Evolutionary conservation across 2,888 invertebrate genomes (phyloP).

Genomic region (Aspidapion aeneum): DNA sequence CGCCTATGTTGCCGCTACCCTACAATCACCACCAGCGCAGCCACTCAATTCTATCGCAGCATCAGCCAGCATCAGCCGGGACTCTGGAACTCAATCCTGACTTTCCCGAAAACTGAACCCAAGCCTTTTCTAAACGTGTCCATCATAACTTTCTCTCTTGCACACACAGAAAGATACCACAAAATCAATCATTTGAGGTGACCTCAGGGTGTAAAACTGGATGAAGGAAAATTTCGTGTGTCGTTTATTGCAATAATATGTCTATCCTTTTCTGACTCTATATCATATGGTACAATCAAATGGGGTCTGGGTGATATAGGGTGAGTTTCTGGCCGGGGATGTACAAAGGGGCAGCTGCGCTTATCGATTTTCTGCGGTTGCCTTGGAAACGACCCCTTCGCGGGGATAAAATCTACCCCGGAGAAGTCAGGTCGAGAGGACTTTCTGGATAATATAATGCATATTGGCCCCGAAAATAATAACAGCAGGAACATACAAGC

Average conservation of each 20-base stretch:
- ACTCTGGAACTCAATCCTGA: too few species aligned
- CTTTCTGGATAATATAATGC: conserved; percentile 22
- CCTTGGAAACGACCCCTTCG: conserved; percentile 32
- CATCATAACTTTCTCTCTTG: too few species aligned
- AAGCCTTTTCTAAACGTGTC: too few species aligned
- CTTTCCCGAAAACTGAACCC: too few species aligned
- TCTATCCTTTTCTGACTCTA: not conserved
- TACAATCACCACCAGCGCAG: too few species aligned
- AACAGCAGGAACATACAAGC: not conserved
- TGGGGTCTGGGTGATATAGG: not conserved
- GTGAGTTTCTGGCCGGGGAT: not conserved
- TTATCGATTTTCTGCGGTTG: conserved; percentile 39
- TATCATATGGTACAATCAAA: not conserved
- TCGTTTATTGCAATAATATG: not conserved
- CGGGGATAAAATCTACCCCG: conserved; percentile 25
- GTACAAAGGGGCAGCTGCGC: conserved; percentile 22
- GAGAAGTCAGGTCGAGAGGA: conserved; percentile 13
- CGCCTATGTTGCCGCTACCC: too few species aligned
- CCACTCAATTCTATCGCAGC: too few species aligned
- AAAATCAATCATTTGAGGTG: too few species aligned
- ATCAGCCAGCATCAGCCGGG: too few species aligned
- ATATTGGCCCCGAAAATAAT: not conserved
- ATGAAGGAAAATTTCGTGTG: too few species aligned
- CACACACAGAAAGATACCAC: too few species aligned
- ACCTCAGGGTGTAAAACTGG: too few species aligned